Percentiles rank a stretch among this genome's conserved stretches.
Conservation (phyloP, 2,113 vertebrate species). For the Tetrao urogallus region DNA sequence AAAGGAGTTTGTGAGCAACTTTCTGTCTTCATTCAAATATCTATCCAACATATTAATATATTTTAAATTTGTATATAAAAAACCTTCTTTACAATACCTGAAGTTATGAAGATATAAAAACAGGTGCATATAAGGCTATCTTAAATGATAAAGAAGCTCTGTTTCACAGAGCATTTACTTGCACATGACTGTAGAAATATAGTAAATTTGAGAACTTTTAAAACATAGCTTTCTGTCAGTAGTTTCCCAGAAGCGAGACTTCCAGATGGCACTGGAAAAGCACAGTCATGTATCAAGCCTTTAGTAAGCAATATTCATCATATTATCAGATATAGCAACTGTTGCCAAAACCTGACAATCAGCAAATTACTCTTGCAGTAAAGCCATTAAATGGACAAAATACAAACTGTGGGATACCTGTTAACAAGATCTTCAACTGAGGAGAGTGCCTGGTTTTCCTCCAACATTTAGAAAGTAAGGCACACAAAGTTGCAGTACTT, state of each 20-base stretch:
- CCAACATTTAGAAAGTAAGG: background rate
- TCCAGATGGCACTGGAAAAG: conserved; percentile 52
- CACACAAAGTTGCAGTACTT: background rate
- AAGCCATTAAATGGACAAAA: conserved; percentile 59
- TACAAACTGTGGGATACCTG: conserved; percentile 36
- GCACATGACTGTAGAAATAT: background rate
- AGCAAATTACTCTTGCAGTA: conserved; percentile 54
- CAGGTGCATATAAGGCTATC: background rate
- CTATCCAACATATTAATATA: background rate
- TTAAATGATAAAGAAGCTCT: background rate
- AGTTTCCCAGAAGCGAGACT: conserved; percentile 16
- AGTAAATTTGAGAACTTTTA: conserved; percentile 5
- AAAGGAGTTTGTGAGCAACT: background rate
- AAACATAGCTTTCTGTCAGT: background rate
- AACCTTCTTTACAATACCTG: background rate
- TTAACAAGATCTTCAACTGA: conserved; percentile 49
- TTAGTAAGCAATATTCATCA: conserved; percentile 56
- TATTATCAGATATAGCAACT: conserved; percentile 37
- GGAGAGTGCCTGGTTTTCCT: background rate
- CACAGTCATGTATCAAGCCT: conserved; percentile 46
- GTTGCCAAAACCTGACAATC: conserved; percentile 60
- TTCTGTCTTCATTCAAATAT: background rate
- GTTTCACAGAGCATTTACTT: background rate
- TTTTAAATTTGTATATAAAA: background rate
- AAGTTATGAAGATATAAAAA: background rate